phyloP scores from a whole-genome alignment of 2,113 vertebrate genomes.

The Penelope pileata region DNA sequence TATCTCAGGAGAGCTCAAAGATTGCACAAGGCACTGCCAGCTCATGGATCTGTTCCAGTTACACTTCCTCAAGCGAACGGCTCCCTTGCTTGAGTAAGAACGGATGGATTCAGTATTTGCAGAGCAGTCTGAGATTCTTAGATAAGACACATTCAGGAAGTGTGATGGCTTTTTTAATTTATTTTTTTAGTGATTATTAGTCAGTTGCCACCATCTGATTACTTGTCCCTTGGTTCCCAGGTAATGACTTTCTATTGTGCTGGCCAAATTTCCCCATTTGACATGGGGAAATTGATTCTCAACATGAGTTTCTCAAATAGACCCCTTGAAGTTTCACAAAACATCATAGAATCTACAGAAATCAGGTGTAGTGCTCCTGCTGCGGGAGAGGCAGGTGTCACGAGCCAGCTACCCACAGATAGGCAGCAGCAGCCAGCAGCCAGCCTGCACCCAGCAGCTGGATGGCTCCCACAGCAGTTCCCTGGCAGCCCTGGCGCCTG shows the following conservation, averaged over 20 bases:
- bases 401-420: accelerated
- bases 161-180: background rate
- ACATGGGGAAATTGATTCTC: background rate
- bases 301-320: background rate
- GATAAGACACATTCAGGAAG: background rate
- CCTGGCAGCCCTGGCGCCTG: background rate
- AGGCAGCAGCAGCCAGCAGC: background rate
- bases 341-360: background rate
- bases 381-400: background rate
- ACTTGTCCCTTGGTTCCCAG: background rate
- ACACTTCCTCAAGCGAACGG: background rate
- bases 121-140: background rate
- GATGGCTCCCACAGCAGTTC: background rate
- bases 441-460: background rate
- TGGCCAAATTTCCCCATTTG: background rate
- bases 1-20: background rate
- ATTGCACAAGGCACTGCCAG: background rate
- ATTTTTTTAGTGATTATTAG: background rate
- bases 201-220: background rate
- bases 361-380: background rate
- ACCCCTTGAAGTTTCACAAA: background rate
- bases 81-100: background rate
- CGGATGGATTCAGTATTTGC: background rate
- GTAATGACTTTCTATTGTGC: background rate
- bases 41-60: background rate